Conservation (phyloP, 2,797 vertebrate species). For the Sorex maritimensis region DNA sequence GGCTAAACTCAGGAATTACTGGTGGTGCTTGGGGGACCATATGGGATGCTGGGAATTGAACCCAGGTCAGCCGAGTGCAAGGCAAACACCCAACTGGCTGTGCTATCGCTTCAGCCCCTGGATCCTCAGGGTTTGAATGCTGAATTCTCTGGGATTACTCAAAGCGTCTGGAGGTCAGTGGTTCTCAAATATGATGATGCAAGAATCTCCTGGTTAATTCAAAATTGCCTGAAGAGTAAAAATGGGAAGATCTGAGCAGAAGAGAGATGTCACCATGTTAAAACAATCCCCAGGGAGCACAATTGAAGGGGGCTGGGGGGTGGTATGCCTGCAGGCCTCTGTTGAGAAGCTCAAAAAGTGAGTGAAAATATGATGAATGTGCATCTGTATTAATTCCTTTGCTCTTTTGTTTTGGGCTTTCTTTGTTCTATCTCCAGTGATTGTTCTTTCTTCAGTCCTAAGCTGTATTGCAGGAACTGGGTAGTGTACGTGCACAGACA, state of each 20-base stretch:
- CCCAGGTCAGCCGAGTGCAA: no score
- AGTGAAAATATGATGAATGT: not conserved
- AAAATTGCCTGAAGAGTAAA: constrained; percentile 11
- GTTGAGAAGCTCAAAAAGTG: not conserved
- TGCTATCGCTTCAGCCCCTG: no score
- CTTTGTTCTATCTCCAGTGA: not conserved
- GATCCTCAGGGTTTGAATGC: constrained; percentile 34
- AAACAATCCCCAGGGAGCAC: not conserved
- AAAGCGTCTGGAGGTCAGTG: constrained; percentile 26
- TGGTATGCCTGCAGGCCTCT: not conserved
- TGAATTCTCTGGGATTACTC: constrained; percentile 9
- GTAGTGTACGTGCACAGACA: not conserved
- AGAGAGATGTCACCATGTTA: not conserved
- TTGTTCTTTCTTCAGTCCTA: not conserved
- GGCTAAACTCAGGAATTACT: no score
- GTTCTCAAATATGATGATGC: not conserved
- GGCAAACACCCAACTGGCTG: no score
- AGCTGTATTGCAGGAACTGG: not conserved
- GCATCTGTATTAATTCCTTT: not conserved
- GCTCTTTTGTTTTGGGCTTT: constrained; percentile 14
- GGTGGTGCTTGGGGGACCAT: no score
- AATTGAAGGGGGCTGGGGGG: not conserved
- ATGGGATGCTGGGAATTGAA: no score
- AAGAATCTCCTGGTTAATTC: not conserved
- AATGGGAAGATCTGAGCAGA: not conserved